Conservation (phyloP, 2,797 vertebrate species). For the Antrozous pallidus region DNA sequence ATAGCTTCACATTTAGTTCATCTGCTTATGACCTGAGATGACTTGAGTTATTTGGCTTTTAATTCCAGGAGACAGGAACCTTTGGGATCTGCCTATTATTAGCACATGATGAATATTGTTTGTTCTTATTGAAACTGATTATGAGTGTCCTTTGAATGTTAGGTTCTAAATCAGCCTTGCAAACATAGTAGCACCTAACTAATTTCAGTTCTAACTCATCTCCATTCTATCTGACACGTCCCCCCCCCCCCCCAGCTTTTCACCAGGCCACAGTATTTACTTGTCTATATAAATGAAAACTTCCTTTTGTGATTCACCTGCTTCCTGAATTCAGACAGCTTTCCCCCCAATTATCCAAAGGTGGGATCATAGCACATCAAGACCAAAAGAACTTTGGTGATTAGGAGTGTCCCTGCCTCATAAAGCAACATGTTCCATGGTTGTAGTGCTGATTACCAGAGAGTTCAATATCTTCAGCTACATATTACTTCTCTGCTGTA, state of each 20-base stretch:
- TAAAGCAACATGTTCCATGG: neutral
- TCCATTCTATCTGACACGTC: neutral
- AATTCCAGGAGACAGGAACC: slow-evolving; percentile 52
- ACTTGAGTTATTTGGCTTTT: slow-evolving; percentile 62
- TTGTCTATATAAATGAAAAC: neutral
- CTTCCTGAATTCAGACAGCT: neutral
- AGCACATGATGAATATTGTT: slow-evolving; percentile 58
- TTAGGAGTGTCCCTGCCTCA: neutral
- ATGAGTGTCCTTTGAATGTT: slow-evolving; percentile 50
- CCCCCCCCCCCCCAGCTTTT: neutral
- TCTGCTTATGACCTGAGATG: slow-evolving; percentile 29
- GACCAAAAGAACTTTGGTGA: neutral
- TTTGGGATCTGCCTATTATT: slow-evolving; percentile 47
- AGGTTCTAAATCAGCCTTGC: slow-evolving; percentile 47
- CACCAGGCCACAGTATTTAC: neutral
- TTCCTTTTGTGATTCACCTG: neutral
- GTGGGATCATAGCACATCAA: slow-evolving; percentile 12
- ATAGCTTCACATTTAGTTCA: neutral
- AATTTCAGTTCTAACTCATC: slow-evolving; percentile 34
- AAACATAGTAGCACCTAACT: slow-evolving; percentile 45
- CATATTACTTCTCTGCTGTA: neutral
- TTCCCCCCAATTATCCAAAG: neutral
- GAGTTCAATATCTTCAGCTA: neutral
- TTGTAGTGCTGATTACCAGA: neutral
- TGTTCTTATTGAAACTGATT: slow-evolving; percentile 62